phyloP scores from a whole-genome alignment of 2,797 vertebrate species.

The Xiphophorus birchmanni region DNA sequence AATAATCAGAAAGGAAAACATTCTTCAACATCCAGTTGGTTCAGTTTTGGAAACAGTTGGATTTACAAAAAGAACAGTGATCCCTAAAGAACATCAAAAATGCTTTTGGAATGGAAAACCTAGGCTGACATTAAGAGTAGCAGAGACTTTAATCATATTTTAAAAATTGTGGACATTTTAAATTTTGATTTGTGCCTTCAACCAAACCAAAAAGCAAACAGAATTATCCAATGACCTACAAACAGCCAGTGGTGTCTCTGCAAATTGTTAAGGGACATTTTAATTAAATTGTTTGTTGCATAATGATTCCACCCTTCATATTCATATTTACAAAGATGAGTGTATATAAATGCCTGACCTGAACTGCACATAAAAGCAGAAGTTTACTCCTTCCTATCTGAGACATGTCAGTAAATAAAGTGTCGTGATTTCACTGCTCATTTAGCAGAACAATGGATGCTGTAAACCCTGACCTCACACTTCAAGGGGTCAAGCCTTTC shows the following conservation, averaged over 20 bases:
- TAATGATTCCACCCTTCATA: not conserved
- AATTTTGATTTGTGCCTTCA: not conserved
- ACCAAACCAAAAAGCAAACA: not conserved
- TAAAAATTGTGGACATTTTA: not conserved
- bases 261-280: not conserved
- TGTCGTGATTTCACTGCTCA: constrained; percentile 42
- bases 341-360: not conserved
- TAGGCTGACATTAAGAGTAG: not conserved
- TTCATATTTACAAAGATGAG: not conserved
- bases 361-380: not conserved
- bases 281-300: not conserved
- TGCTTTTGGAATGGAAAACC: not conserved
- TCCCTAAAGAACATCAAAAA: not conserved
- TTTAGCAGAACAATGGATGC: constrained; percentile 19
- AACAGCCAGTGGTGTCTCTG: not conserved
- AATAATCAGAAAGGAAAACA: not conserved
- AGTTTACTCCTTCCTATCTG: constrained; percentile 12
- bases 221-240: not conserved
- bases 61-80: not conserved
- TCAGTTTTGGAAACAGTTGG: not conserved
- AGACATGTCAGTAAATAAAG: constrained; percentile 43
- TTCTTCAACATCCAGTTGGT: not conserved
- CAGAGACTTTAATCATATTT: not conserved
- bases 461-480: constrained; percentile 32
- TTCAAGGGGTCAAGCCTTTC: constrained; percentile 38